Base-by-base conservation (phyloP, 2,888 invertebrate species). In the Anticlea derivata region DNA sequence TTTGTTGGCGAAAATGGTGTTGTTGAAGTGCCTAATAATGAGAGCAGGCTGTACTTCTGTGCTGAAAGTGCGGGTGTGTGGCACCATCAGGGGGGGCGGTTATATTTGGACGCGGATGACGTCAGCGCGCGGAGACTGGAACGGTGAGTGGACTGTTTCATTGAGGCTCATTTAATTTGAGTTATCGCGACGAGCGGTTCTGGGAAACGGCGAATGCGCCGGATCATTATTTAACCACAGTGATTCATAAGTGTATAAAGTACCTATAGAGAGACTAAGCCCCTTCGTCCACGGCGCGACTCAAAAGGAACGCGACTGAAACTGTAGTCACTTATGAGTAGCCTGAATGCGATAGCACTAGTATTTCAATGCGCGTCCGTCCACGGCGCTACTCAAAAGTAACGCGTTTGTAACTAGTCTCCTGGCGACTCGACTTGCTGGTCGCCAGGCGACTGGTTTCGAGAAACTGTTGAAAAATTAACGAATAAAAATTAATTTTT, bases 91-190 rank as follows among this genome's bases (percentile, higher is more conserved):
- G 86, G 86, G 58, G 75, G 63, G n/a, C 66, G 65, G 55, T 70
- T 87, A 76, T 86, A 75, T 83, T 83, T 88, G 83, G 84, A 79
- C 55, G 66, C 70, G n/a, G 71, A 66, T 87, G 88, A 89, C 87
- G 87, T 87, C 87, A 87, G 51, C 68, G 56, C 60, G 48, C 63
- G 66, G 54, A 55, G 56, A 39, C 62, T 58, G 37, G 65, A 68
- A 53, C 66, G 68, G 84, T 87, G 50, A 81, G 85, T 82, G 4
- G 2, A 17, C 4, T 17, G 2, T 3, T 56, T 23, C 27, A 37
- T 37, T 43, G 30, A 43, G 13, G 23, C 49, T 38, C 17, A 38
- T 37, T 30, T 45, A 12, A 30, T 52, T 55, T 51, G 24, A 38
- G 23, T 55, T 46, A 12, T 52, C 22, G 26, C 17, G 27, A 11